These are phyloP conservation scores for Oceanodroma tethys DNA, from an alignment of 2,113 vertebrate species.

Conservation along the genomic window DNA sequence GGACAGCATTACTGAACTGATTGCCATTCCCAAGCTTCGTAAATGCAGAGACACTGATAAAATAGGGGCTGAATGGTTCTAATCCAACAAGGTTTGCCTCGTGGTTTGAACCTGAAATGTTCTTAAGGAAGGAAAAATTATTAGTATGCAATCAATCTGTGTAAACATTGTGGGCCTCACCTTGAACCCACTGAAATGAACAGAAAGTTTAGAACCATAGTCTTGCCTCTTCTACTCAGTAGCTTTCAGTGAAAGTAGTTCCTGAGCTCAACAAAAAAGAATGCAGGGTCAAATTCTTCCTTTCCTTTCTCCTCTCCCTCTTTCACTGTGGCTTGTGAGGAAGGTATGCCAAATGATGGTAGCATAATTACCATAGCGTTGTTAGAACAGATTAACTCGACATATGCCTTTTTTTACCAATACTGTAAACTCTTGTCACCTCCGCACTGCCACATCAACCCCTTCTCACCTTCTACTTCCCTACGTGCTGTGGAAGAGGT, in stretches of 20 bases:
- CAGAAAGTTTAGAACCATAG: not conserved
- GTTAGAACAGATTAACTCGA: not conserved
- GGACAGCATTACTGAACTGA: conserved; percentile 86
- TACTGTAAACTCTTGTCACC: not conserved
- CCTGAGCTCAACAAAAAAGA: not conserved
- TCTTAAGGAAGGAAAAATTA: conserved; percentile 74
- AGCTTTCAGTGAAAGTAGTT: not conserved
- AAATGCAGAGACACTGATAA: conserved; percentile 86
- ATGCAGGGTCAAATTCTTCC: not conserved
- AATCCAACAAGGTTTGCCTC: conserved; percentile 79
- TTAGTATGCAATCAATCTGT: not conserved
- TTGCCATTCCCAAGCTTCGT: conserved; percentile 93
- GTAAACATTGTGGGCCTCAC: not conserved
- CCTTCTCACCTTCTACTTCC: not conserved
- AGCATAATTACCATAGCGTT: not conserved
- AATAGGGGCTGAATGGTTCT: conserved; percentile 85
- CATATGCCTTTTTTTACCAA: not conserved
- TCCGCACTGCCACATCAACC: not conserved
- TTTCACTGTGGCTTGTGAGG: not conserved
- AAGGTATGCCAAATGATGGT: not conserved
- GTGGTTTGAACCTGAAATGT: conserved; percentile 83
- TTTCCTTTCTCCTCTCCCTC: not conserved
- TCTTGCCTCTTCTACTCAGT: not conserved
- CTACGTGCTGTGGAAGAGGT: not conserved
- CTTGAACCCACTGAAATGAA: not conserved